These are phyloP conservation scores for Melopsittacus undulatus DNA, from an alignment of 2,797 vertebrate species.

Conservation along the genomic window DNA sequence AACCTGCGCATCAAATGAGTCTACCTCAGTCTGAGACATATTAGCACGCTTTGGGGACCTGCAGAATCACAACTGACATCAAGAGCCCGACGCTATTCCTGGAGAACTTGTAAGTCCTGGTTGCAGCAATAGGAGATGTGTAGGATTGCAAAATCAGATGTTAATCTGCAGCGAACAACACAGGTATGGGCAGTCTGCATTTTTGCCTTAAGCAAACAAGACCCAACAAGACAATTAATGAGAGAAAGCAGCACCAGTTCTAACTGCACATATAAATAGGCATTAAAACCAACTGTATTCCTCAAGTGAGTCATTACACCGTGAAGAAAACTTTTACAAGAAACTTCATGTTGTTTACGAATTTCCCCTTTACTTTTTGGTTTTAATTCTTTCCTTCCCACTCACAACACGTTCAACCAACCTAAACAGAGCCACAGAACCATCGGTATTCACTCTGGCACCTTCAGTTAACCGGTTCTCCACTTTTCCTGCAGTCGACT, in stretches of 20 bases:
- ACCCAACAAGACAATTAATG: slow-evolving; percentile 61
- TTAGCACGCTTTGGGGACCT: neutral
- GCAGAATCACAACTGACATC: neutral
- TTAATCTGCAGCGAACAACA: slow-evolving; percentile 38
- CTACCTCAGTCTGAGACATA: neutral
- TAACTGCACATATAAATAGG: slow-evolving; percentile 62
- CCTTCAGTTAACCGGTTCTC: neutral
- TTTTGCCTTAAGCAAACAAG: slow-evolving; percentile 65
- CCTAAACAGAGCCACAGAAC: neutral
- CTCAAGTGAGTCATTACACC: slow-evolving; percentile 21
- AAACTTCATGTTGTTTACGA: neutral
- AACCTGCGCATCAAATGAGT: neutral
- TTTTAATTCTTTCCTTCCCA: neutral
- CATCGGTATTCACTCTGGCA: neutral
- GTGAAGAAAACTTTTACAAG: slow-evolving; percentile 34
- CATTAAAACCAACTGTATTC: slow-evolving; percentile 18
- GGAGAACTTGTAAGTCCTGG: slow-evolving; percentile 15
- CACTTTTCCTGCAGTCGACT: neutral
- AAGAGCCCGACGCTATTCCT: neutral
- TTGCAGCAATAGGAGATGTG: neutral
- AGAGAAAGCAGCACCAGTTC: slow-evolving; percentile 48
- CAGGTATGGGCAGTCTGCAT: slow-evolving; percentile 60
- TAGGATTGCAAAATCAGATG: slow-evolving; percentile 52
- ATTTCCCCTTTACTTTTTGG: neutral
- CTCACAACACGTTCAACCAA: rapidly evolving